Evolutionary conservation across 2,888 invertebrate genomes (phyloP), one percentile per base, ranked within the genome.

Genomic region (Julus scandinavius): DNA sequence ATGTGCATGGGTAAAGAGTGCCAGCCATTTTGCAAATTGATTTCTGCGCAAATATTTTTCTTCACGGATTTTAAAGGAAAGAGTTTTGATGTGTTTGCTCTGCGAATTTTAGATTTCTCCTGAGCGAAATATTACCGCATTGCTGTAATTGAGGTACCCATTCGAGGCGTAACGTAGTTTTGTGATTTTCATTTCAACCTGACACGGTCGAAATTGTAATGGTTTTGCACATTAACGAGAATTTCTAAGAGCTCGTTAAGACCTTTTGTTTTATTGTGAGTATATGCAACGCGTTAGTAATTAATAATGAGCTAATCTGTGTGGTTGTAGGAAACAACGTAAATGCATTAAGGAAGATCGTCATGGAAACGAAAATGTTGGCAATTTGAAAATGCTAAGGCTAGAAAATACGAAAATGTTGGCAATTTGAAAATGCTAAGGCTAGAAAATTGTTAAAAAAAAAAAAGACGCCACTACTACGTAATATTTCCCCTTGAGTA

Each of bases 181-280:
- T 7, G 72, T 29, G 5, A 29, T n/a, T 29, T 72, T 20, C 7
- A 72, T 72, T 20, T 72, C 29, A 9, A 5, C n/a, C 5, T n/a
- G 17, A 58, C 15, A 58, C 6, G n/a, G 72, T 7, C 11, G 2
- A 20, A 20, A 72, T 72, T 72, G 5, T 72, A 29, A 72, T 72
- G 72, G 29, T n/a, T 72, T 54, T 9, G 54, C 11, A 54, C 7
- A 72, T 72, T 29, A 7, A 0, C 20, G 20, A 72, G 20, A 6
- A 72, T 72, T 72, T 72, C 72, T n/a, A 72, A 72, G 72, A 72
- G 29, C 72, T 72, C 72, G n/a, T 72, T 72, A 72, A 72, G 29
- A 29, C 29, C 72, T 72, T 20, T 72, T 72, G 20, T 29, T 5
- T 4, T 20, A 20, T 20, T 17, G 13, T 63, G 5, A 3, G n/a